Base-by-base conservation (phyloP, 2,113 vertebrate species). In the Notarius quadriscutis region DNA sequence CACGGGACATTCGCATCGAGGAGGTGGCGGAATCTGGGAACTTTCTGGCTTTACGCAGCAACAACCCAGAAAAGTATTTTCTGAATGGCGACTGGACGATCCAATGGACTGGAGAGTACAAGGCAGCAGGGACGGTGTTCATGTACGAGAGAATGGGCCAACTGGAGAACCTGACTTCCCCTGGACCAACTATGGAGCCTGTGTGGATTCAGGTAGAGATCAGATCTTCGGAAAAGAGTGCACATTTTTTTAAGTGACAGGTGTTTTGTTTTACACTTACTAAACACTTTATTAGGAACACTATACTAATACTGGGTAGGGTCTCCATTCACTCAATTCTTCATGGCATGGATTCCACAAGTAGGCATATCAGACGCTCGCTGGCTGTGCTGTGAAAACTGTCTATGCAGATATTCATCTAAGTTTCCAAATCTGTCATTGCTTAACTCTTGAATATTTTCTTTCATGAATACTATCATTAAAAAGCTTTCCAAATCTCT, bases 81-180 rank as follows among this genome's bases (percentile, higher is more conserved):
- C 94, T 99, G 90, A 99, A 99, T 0, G 98, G 97, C 0, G 97
- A 95, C 89, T 99, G 97, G 97, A 97, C 96, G 63, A 99, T 99
- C 89, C 98, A 99, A 92, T 98, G 97, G 98, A 96, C 96, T 0
- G 97, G 98, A 5, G 97, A 97, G 72, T 99, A 99, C 94, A 94
- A 95, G 86, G 97, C 96, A 86, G 98, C 97, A 0, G 98, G 98
- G 69, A 96, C 97, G 0, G 95, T 97, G 5, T 99, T 99, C 94
- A 98, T 97, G 34, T 99, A 99, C 0, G 92, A 95, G 50, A 95
- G 98, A 87, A 95, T 87, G 0, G 97, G 97, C 0, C 96, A 99
- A 71, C 94, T 96, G 94, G 98, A 99, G 93, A 99, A 97, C 90
- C 96, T 99, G 87, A 99, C 97, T 0, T 97, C 98, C 1, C 97